Evolutionary conservation across 2,113 vertebrate species (phyloP).

Genomic region (Apistogramma diplotaenia): DNA sequence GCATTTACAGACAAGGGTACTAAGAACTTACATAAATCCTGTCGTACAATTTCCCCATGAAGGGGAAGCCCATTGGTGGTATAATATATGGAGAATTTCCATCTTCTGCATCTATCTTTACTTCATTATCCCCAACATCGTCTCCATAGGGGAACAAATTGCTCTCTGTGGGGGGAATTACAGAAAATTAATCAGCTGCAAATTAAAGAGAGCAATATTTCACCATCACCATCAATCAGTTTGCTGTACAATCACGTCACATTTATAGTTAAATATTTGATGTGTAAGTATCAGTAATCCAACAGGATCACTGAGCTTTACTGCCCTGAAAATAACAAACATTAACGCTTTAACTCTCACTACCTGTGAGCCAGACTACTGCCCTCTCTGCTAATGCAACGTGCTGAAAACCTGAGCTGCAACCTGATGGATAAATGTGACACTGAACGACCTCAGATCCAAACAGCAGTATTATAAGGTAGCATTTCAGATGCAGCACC

Average conservation of each 20-base stretch:
- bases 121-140: slow-evolving; percentile 69
- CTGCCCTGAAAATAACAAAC: too few species aligned
- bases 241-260: neutral
- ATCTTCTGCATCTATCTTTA: slow-evolving; percentile 67
- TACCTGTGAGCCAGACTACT: neutral
- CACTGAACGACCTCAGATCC: neutral
- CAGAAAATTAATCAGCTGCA: neutral
- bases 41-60: slow-evolving; percentile 74
- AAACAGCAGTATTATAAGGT: neutral
- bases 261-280: neutral
- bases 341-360: too few species aligned
- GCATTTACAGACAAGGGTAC: neutral
- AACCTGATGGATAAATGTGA: neutral
- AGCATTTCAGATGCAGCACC: neutral
- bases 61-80: slow-evolving; percentile 74
- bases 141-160: slow-evolving; percentile 77
- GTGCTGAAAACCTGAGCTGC: neutral
- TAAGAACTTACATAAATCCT: slow-evolving; percentile 78
- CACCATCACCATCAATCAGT: neutral
- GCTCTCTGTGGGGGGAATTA: slow-evolving; percentile 66
- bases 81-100: slow-evolving; percentile 80
- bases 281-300: neutral
- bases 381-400: neutral
- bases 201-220: neutral
- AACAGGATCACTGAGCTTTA: neutral